Evolutionary conservation across 1,140 invertebrate species (phyloP), one percentile per base, ranked within the genome.

Genomic region (Metopolophium dirhodum): DNA sequence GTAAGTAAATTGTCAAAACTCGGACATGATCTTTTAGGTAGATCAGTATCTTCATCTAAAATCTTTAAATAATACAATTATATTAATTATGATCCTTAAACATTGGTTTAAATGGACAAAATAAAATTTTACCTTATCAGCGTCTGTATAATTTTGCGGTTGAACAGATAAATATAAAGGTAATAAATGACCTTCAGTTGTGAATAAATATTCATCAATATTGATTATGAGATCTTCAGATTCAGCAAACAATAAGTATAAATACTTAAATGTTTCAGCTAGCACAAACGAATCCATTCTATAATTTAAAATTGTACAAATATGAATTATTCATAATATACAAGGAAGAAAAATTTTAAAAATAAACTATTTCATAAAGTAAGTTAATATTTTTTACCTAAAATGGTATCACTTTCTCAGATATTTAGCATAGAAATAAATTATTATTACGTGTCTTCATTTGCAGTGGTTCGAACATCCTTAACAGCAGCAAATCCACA

Each of bases 231-330:
- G 95, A 95, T 99, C 98, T 77, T 96, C 96, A 83, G 98, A 97
- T 94, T 99, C 98, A 20, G 98, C 97, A 95, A 99, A 99, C 93
- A 99, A 95, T 94, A 99, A 96, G 95, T 97, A 99, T 18, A 99
- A 96, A 95, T 99, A 99, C 95, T 99, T 99, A 94, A 99, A 98
- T 7, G 99, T 99, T 96, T 99, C 99, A 0, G 99, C 98, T 1
- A 99, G 96, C 3, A 99, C 98, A 96, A 99, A 99, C 0, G 98
- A 99, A 95, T 99, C 99, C 99, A 99, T 99, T 94, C 99, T 96
- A 94, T 26, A 94, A 94, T 82, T 54, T 93, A 93, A 82, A 11
- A 54, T 92, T 92, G 2, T 41, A 77, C 1, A 83, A 49, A 85
- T 51, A 57, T 54, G 3, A 35, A 26, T n/a, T 49, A 30, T 77